phyloP scores from a whole-genome alignment of 2,797 vertebrate genomes.

The Tiaroga cobitis region DNA sequence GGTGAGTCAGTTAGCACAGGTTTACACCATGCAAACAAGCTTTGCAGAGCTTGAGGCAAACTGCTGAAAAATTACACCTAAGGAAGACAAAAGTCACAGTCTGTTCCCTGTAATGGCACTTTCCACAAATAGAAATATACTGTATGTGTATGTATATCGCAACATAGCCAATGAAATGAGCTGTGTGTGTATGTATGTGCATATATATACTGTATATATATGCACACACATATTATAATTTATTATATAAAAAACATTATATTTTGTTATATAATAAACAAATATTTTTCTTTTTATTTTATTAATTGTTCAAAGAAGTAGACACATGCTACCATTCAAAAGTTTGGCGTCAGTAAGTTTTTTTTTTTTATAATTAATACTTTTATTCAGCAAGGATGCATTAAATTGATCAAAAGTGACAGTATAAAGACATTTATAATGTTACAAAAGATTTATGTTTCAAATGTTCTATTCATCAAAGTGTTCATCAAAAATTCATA shows the following conservation, averaged over 20 bases:
- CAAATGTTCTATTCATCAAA: not conserved
- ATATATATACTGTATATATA: not conserved
- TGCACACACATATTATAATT: too few species aligned
- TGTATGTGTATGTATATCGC: not conserved
- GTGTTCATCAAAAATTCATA: not conserved
- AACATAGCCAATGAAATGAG: not conserved
- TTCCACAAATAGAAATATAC: not conserved
- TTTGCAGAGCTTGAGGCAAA: conserved; percentile 34
- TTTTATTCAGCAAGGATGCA: not conserved
- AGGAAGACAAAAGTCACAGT: conserved; percentile 25
- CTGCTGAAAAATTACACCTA: conserved; percentile 24
- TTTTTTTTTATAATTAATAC: not conserved
- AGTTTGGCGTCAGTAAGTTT: not conserved
- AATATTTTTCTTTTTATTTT: too few species aligned
- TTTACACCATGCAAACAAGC: conserved; percentile 48
- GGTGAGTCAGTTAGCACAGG: conserved; percentile 23
- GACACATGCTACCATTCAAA: not conserved
- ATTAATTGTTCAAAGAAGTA: too few species aligned
- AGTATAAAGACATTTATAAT: not conserved
- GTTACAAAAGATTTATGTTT: not conserved
- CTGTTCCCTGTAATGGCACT: conserved; percentile 30
- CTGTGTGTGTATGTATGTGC: not conserved
- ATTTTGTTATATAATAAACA: too few species aligned
- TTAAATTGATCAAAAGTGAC: not conserved
- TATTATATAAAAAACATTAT: too few species aligned